Conservation (phyloP, 1,140 invertebrate species). For the Microplitis mediator region DNA sequence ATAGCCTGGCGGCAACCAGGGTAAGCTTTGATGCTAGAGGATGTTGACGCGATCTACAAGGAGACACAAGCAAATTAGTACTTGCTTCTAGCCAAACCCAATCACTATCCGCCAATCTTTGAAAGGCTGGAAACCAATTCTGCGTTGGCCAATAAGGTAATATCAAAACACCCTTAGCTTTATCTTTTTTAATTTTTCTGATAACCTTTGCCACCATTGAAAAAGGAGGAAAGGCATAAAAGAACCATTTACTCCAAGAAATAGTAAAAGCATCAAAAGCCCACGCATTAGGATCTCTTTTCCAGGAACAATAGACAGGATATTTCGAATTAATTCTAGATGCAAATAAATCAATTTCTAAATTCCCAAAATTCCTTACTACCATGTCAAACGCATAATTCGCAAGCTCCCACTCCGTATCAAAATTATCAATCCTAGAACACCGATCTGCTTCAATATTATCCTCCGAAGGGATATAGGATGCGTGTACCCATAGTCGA, state of each 20-base stretch:
- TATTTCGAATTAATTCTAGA: conserved; percentile 38
- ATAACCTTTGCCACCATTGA: conserved; percentile 32
- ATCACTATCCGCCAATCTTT: neutral
- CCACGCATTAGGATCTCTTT: conserved; percentile 29
- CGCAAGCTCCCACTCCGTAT: too few species aligned
- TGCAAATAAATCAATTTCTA: too few species aligned
- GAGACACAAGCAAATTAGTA: too few species aligned
- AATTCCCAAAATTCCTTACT: too few species aligned
- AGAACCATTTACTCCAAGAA: conserved; percentile 18
- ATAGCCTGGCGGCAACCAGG: too few species aligned
- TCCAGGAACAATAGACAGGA: conserved; percentile 29
- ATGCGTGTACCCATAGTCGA: conserved; percentile 32
- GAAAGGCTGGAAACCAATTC: conserved; percentile 31
- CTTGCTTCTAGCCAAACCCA: conserved; percentile 4
- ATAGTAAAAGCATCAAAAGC: conserved; percentile 34
- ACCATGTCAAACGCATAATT: too few species aligned
- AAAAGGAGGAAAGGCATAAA: conserved; percentile 38
- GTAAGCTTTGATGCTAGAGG: too few species aligned
- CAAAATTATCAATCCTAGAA: too few species aligned
- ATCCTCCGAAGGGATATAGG: conserved; percentile 31
- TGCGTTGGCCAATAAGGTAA: conserved; percentile 37
- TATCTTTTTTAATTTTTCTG: conserved; percentile 34
- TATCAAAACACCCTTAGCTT: conserved; percentile 35
- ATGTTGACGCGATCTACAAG: too few species aligned
- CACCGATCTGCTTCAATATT: conserved; percentile 33